A percentile compares a stretch with the other conserved stretches of the same genome.
Evolutionary conservation across 2,888 invertebrate species (phyloP).

Genomic region (Dasysyrphus albostriatus): DNA sequence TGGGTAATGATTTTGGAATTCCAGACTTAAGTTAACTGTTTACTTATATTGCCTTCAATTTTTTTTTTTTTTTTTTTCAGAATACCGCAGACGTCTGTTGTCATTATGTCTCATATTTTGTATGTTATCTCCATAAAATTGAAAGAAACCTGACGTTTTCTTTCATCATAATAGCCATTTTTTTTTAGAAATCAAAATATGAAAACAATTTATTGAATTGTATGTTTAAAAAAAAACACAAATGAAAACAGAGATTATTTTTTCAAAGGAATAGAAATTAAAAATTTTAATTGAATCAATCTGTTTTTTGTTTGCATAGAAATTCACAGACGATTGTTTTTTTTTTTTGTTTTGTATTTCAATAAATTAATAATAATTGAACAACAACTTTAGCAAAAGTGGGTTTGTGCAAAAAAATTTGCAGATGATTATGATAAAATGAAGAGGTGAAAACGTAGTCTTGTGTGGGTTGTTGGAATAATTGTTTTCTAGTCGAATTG

Average conservation of each 20-base stretch:
- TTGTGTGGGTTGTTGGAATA: too few relatives aligned
- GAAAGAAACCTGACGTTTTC: slow-evolving; percentile 16
- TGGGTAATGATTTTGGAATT: slow-evolving; percentile 44
- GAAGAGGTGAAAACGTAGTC: too few relatives aligned
- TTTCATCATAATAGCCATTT: slow-evolving; percentile 26
- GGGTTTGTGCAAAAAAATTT: too few relatives aligned
- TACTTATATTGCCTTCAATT: background rate
- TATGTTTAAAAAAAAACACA: slow-evolving; percentile 19
- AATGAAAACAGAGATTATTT: slow-evolving; percentile 9
- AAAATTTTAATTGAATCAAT: background rate
- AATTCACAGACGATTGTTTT: background rate
- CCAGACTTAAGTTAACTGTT: slow-evolving; percentile 17
- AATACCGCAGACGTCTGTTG: slow-evolving; percentile 59
- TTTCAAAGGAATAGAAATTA: background rate
- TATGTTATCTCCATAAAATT: slow-evolving; percentile 14
- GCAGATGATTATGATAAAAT: too few relatives aligned
- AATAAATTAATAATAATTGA: background rate
- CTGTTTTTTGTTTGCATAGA: background rate
- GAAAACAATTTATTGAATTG: slow-evolving; percentile 53
- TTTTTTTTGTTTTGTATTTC: background rate
- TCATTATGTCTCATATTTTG: slow-evolving; percentile 58
- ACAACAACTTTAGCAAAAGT: too few relatives aligned
- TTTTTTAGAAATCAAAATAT: slow-evolving; percentile 44
- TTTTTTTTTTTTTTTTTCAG: background rate
- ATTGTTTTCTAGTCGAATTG: too few relatives aligned